These are phyloP conservation scores for Glomeris maerens DNA, from an alignment of 1,140 invertebrate genomes.

Conservation along the genomic window DNA sequence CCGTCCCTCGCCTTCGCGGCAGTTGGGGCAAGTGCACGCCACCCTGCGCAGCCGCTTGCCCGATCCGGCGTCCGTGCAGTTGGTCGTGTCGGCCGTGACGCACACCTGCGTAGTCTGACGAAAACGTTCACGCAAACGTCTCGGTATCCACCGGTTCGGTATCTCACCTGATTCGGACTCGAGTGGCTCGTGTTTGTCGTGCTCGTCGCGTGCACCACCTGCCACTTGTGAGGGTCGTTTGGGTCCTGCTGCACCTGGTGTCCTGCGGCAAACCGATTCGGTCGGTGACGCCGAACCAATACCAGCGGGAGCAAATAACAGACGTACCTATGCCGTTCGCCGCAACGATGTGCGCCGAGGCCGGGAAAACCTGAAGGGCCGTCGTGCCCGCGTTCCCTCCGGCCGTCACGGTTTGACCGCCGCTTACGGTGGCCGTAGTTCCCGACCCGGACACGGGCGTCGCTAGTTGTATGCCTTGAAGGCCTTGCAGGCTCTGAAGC, in stretches of 20 bases:
- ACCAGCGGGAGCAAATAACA: no score
- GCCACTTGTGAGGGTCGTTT: conserved; percentile 62
- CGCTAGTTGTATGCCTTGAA: conserved; percentile 18
- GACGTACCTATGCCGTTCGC: not conserved
- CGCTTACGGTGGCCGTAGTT: conserved; percentile 15
- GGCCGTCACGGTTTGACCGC: conserved; percentile 14
- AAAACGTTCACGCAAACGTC: conserved; percentile 15
- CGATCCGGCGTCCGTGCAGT: conserved; percentile 31
- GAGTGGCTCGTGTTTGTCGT: conserved; percentile 13
- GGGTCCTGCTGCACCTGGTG: conserved; percentile 51
- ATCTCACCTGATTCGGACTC: conserved; percentile 18
- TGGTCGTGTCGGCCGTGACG: conserved; percentile 19
- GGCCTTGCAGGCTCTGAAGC: conserved; percentile 22
- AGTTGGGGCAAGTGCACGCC: conserved; percentile 94
- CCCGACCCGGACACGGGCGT: conserved; percentile 11
- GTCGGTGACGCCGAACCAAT: no score
- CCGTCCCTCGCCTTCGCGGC: conserved; percentile 60
- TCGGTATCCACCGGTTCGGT: conserved; percentile 9
- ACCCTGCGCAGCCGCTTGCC: conserved; percentile 51
- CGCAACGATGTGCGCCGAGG: not conserved
- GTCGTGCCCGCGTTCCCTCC: not conserved
- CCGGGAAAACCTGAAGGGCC: not conserved
- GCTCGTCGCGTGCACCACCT: conserved; percentile 41
- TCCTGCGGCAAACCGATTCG: conserved; percentile 15
- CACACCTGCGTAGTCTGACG: conserved; percentile 9